Conservation (phyloP, 2,797 vertebrate species). For the Miichthys miiuy region DNA sequence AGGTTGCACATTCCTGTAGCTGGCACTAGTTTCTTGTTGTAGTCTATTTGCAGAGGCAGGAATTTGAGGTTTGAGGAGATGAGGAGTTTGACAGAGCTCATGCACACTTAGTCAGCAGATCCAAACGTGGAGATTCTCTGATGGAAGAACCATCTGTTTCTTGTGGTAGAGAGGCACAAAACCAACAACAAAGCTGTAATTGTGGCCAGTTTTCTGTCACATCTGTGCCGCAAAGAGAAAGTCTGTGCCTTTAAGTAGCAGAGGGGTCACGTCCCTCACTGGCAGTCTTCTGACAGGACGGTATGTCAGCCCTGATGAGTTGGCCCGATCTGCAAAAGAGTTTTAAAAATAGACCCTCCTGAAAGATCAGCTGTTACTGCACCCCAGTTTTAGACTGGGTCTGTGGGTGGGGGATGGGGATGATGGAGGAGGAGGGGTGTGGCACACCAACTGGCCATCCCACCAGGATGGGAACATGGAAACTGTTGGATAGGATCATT, state of each 20-base stretch:
- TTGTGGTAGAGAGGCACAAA: neutral
- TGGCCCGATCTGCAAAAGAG: conserved; percentile 77
- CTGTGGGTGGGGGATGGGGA: conserved; percentile 47
- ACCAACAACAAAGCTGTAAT: neutral
- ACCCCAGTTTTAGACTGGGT: conserved; percentile 64
- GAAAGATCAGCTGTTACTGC: conserved; percentile 84
- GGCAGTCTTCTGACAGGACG: conserved; percentile 67
- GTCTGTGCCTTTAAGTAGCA: conserved; percentile 69
- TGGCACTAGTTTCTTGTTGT: conserved; percentile 33
- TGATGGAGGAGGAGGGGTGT: conserved; percentile 32
- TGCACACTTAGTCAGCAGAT: conserved; percentile 9
- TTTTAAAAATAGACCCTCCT: conserved; percentile 85
- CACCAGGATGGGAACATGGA: conserved; percentile 13
- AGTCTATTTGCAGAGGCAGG: conserved; percentile 41
- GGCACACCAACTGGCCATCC: conserved; percentile 36
- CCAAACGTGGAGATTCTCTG: conserved; percentile 11
- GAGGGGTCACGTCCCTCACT: conserved; percentile 56
- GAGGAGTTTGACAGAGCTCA: conserved; percentile 8
- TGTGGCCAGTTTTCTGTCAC: conserved; percentile 3
- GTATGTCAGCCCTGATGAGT: conserved; percentile 79
- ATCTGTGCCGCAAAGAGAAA: conserved; percentile 20
- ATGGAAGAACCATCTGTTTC: neutral
- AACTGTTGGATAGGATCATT: neutral
- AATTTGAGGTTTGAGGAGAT: conserved; percentile 24
- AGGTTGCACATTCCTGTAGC: conserved; percentile 64